Conservation (phyloP, 1,140 invertebrate genomes). For the Asobara japonica region DNA sequence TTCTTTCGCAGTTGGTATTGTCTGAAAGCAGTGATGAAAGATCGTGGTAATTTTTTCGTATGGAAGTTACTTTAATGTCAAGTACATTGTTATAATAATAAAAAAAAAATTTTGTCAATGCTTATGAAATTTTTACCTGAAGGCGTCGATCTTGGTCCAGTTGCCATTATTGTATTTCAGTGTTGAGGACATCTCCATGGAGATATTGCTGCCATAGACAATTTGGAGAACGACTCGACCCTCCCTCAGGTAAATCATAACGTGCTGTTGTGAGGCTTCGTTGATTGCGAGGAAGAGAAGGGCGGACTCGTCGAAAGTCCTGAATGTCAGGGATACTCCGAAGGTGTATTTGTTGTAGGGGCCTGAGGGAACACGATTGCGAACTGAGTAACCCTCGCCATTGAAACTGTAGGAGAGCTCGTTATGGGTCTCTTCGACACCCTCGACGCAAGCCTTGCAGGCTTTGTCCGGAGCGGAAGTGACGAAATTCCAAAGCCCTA, state of each 20-base stretch:
- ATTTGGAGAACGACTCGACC: constrained; percentile 82
- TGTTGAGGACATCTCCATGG: constrained; percentile 74
- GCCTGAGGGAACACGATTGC: constrained; percentile 70
- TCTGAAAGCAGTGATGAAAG: constrained; percentile 76
- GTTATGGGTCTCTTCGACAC: constrained; percentile 68
- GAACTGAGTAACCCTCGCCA: constrained; percentile 81
- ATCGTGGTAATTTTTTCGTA: too few relatives aligned
- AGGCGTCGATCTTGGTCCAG: constrained; percentile 80
- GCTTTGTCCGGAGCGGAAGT: constrained; percentile 70
- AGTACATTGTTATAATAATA: too few relatives aligned
- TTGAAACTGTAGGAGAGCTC: constrained; percentile 74
- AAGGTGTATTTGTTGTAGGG: constrained; percentile 79
- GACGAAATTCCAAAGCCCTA: constrained; percentile 91
- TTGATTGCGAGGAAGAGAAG: constrained; percentile 86
- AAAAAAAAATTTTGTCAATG: too few relatives aligned
- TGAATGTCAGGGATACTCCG: constrained; percentile 82
- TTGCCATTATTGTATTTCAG: constrained; percentile 84
- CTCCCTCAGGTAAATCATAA: constrained; percentile 79
- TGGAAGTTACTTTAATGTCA: too few relatives aligned
- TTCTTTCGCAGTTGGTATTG: constrained; percentile 64
- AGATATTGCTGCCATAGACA: constrained; percentile 73
- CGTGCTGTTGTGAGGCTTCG: constrained; percentile 76
- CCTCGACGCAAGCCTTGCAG: constrained; percentile 81
- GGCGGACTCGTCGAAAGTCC: constrained; percentile 88
- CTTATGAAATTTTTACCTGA: too few relatives aligned